A percentile compares a stretch with the other conserved stretches of the same genome.
These are phyloP conservation scores for Drosophila formosana DNA, from an alignment of 2,888 invertebrate genomes.

Conservation along the genomic window DNA sequence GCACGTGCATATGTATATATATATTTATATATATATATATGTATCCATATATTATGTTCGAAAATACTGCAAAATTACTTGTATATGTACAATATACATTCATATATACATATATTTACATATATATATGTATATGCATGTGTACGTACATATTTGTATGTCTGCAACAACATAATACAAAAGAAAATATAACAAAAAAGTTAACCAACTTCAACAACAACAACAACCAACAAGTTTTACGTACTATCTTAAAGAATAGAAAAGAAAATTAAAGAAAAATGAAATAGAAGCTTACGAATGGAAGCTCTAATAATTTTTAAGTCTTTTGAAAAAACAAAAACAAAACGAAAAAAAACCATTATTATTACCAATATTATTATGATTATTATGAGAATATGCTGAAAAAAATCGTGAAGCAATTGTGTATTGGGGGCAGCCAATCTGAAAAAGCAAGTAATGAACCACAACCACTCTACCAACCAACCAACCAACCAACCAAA, in stretches of 20 bases:
- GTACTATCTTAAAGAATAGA: slow-evolving; percentile 30
- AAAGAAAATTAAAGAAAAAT: slow-evolving; percentile 22
- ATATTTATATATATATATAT: slow-evolving; percentile 19
- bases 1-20: slow-evolving; percentile 8
- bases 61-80: slow-evolving; percentile 25
- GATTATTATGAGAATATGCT: slow-evolving; percentile 75
- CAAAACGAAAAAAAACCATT: slow-evolving; percentile 48
- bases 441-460: slow-evolving; percentile 73
- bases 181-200: slow-evolving; percentile 12
- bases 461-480: slow-evolving; percentile 43
- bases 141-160: slow-evolving; percentile 14
- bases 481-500: slow-evolving; percentile 47
- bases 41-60: slow-evolving; percentile 28
- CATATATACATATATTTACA: slow-evolving; percentile 10
- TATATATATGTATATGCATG: slow-evolving; percentile 1
- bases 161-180: slow-evolving; percentile 29
- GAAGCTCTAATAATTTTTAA: slow-evolving; percentile 61
- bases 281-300: slow-evolving; percentile 46
- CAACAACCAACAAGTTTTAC: slow-evolving; percentile 37
- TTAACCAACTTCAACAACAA: slow-evolving; percentile 19
- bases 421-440: slow-evolving; percentile 86
- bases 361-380: slow-evolving; percentile 66
- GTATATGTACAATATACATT: background rate
- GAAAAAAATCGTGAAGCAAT: slow-evolving; percentile 85
- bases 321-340: slow-evolving; percentile 55